A percentile compares a stretch with the other conserved stretches of the same genome.
These are phyloP conservation scores for Diarsia rubi DNA, from an alignment of 2,888 invertebrate genomes.

Conservation along the genomic window DNA sequence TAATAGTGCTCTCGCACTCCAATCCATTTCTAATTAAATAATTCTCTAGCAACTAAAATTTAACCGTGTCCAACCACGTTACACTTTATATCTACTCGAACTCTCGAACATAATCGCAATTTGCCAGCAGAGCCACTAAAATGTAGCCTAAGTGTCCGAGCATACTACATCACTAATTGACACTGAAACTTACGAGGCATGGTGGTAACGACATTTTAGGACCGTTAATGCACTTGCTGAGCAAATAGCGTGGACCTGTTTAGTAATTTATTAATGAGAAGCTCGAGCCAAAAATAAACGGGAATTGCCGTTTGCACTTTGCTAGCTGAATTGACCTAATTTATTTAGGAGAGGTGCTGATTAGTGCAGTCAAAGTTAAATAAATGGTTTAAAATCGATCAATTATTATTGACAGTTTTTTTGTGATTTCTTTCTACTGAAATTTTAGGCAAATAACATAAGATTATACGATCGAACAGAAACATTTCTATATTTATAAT, in stretches of 20 bases:
- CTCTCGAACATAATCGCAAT: constrained; percentile 28
- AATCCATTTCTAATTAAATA: not conserved
- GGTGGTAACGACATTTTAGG: constrained; percentile 53
- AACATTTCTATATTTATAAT: too few relatives aligned
- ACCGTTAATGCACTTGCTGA: constrained; percentile 58
- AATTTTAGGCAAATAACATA: too few relatives aligned
- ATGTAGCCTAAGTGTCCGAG: constrained; percentile 53
- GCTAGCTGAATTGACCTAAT: not conserved
- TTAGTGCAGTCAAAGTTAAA: not conserved
- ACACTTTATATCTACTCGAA: constrained; percentile 18
- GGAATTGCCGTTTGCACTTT: constrained; percentile 50
- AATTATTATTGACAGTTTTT: not conserved
- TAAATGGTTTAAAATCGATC: not conserved
- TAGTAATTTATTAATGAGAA: constrained; percentile 61
- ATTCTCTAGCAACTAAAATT: constrained; percentile 5
- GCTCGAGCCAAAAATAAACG: constrained; percentile 52
- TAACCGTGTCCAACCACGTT: not conserved
- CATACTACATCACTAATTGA: constrained; percentile 58
- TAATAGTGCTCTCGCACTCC: not conserved
- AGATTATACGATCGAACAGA: too few relatives aligned
- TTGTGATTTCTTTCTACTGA: not conserved
- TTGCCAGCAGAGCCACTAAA: constrained; percentile 46
- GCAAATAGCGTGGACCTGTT: constrained; percentile 53
- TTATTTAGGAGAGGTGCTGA: constrained; percentile 18
- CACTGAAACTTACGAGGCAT: constrained; percentile 57